These are phyloP conservation scores for Collichthys lucidus DNA, from an alignment of 2,113 vertebrate genomes.

Conservation along the genomic window DNA sequence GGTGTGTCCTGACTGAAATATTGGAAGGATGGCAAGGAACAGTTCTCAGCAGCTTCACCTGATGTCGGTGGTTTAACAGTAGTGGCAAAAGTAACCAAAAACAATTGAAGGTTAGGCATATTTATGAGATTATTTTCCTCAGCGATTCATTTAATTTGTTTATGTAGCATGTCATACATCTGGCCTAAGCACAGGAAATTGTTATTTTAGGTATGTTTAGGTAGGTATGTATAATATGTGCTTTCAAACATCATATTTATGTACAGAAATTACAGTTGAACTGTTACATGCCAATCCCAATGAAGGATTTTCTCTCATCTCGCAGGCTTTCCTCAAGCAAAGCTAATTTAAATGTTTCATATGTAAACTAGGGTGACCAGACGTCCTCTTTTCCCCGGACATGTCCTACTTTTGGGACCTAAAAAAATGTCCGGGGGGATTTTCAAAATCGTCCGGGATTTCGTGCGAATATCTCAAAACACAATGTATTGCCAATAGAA, in stretches of 20 bases:
- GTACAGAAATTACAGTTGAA: no score
- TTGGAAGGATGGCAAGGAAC: conserved; percentile 55
- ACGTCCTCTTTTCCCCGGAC: no score
- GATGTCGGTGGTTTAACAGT: conserved; percentile 15
- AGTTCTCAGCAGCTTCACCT: conserved; percentile 35
- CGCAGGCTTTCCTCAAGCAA: not conserved
- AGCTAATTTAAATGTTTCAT: not conserved
- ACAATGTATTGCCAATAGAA: no score
- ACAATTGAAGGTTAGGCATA: not conserved
- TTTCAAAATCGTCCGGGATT: no score
- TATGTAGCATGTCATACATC: not conserved
- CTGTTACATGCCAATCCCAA: no score
- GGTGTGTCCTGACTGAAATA: conserved; percentile 68
- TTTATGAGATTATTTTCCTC: not conserved
- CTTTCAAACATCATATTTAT: no score
- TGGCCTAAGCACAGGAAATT: not conserved
- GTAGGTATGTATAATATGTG: no score
- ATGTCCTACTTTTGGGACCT: no score
- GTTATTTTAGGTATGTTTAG: not conserved
- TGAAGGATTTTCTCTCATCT: no score
- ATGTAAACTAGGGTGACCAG: no score
- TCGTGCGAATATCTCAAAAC: no score
- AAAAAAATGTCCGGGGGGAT: no score
- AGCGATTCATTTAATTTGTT: not conserved
- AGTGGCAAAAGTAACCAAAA: conserved; percentile 14